A percentile compares a stretch with the other conserved stretches of the same genome.
phyloP scores from a whole-genome alignment of 2,113 vertebrate species.

The Pionites leucogaster region DNA sequence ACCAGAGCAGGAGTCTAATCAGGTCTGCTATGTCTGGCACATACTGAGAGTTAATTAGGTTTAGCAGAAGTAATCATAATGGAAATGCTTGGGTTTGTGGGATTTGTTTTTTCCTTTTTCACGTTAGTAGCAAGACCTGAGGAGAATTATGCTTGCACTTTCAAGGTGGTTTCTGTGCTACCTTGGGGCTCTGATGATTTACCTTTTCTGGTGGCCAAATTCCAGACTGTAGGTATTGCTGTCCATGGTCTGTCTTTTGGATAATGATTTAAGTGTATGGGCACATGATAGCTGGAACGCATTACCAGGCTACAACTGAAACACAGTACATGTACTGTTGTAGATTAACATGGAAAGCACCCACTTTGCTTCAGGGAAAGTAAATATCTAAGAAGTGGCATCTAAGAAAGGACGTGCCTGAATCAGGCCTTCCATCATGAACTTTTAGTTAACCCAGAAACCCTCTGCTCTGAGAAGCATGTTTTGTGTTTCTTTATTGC shows the following conservation, averaged over 20 bases:
- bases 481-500: background rate
- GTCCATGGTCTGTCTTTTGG: background rate
- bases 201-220: background rate
- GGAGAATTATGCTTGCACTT: background rate
- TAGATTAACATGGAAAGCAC: background rate
- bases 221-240: background rate
- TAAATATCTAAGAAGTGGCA: background rate
- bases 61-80: constrained; percentile 4
- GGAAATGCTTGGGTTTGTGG: background rate
- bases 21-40: constrained; percentile 3
- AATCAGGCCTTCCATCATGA: background rate
- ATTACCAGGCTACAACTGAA: background rate
- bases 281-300: background rate
- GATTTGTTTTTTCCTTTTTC: background rate
- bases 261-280: background rate
- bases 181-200: background rate
- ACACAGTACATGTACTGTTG: background rate
- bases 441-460: background rate
- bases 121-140: background rate
- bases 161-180: background rate
- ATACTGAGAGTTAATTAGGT: constrained; percentile 27
- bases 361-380: background rate
- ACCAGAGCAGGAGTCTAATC: constrained; percentile 22
- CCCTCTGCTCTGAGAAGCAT: background rate
- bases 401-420: background rate